Evolutionary conservation across 2,797 vertebrate species (phyloP).

Genomic region (Falco columbarius): DNA sequence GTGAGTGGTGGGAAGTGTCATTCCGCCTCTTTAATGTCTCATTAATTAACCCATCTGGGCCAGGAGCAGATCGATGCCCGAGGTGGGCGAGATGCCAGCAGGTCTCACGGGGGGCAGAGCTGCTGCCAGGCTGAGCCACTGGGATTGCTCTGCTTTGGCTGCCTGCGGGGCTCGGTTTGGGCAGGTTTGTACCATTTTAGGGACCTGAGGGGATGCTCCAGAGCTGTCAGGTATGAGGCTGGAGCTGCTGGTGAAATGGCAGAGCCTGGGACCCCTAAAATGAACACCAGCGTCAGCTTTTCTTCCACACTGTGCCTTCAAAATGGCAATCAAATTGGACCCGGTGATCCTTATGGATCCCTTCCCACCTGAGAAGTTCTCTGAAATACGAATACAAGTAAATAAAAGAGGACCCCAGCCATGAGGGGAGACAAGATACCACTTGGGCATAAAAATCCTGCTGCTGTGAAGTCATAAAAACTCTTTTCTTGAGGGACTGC

Average conservation of each 20-base stretch:
- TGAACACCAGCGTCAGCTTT: neutral
- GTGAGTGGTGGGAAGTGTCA: conserved; percentile 76
- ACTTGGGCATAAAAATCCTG: neutral
- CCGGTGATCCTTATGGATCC: neutral
- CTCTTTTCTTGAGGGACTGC: neutral
- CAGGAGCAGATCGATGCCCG: conserved; percentile 10
- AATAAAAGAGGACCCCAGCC: fast-evolving
- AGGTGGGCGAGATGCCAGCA: neutral
- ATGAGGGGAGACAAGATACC: fast-evolving
- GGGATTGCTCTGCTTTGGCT: neutral
- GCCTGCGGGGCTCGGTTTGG: no score
- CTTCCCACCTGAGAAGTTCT: neutral
- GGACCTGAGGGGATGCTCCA: neutral
- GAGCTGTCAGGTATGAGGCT: neutral
- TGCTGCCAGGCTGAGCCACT: neutral
- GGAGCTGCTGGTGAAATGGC: neutral
- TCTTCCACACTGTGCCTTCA: fast-evolving
- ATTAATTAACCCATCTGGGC: conserved; percentile 73
- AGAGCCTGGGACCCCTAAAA: neutral
- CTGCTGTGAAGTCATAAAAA: neutral
- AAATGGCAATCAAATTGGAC: neutral
- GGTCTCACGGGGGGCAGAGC: neutral
- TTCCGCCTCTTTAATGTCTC: conserved; percentile 79
- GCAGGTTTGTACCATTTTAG: neutral
- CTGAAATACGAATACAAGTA: neutral